A percentile compares a stretch with the other conserved stretches of the same genome.
phyloP scores from a whole-genome alignment of 2,888 invertebrate species.

The Nineta flava region DNA sequence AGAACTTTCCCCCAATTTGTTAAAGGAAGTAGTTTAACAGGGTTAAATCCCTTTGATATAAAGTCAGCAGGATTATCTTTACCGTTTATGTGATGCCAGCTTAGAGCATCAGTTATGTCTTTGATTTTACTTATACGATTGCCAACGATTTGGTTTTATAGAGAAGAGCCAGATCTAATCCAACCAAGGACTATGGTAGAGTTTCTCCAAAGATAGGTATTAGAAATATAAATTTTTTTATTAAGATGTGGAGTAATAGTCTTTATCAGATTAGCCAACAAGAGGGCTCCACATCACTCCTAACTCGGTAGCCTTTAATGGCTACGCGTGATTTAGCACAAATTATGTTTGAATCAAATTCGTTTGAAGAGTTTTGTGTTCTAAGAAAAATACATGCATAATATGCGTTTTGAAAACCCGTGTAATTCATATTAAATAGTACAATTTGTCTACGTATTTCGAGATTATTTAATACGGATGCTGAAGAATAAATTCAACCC shows the following conservation, averaged over 20 bases:
- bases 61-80: not conserved
- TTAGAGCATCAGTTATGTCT: not conserved
- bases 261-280: not conserved
- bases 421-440: not conserved
- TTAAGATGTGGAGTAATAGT: not conserved
- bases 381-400: not conserved
- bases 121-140: not conserved
- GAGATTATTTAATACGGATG: not conserved
- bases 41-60: not conserved
- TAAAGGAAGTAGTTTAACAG: not conserved
- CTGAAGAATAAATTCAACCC: too few species aligned
- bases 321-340: not conserved
- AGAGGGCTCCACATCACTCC: not conserved
- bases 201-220: not conserved
- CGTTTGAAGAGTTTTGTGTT: too few species aligned
- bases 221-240: not conserved
- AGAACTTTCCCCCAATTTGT: not conserved
- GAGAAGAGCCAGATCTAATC: not conserved
- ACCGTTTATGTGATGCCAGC: not conserved
- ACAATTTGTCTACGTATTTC: not conserved
- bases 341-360: too few species aligned
- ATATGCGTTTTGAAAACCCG: not conserved
- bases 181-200: not conserved
- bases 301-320: not conserved
- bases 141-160: not conserved